Evolutionary conservation across 2,113 vertebrate species (phyloP).

Genomic region (Rhombomys opimus): DNA sequence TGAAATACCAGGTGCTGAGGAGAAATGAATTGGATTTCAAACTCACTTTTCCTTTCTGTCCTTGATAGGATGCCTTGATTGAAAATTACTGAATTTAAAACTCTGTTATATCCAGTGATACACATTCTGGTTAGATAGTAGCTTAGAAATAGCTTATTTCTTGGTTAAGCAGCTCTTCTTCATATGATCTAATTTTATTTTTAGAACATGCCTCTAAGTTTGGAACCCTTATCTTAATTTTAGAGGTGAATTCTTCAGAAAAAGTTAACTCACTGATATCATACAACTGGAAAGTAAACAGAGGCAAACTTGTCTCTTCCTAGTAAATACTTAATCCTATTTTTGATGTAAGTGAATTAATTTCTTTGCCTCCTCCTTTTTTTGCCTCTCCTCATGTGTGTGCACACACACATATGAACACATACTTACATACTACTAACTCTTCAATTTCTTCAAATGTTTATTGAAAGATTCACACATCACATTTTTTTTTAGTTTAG

Average conservation of each 20-base stretch:
- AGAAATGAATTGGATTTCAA: conserved; percentile 11
- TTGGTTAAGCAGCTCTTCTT: not conserved
- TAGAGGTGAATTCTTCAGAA: conserved; percentile 22
- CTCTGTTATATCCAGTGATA: not conserved
- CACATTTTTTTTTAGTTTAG: not conserved
- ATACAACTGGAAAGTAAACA: not conserved
- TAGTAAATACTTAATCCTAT: not conserved
- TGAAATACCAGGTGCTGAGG: not conserved
- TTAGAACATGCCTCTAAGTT: not conserved
- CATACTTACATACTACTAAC: not conserved
- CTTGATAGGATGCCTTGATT: not conserved
- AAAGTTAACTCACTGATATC: not conserved
- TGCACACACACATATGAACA: not conserved
- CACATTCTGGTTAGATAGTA: conserved; percentile 6
- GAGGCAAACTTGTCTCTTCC: not conserved
- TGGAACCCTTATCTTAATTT: not conserved
- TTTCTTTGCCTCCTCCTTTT: not conserved
- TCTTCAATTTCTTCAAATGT: not conserved
- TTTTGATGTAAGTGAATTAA: conserved; percentile 8
- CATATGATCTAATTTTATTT: not conserved
- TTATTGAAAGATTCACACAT: not conserved
- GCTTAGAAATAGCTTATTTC: not conserved
- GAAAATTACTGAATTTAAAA: conserved; percentile 42
- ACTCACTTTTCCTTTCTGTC: not conserved
- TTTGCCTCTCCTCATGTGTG: not conserved